Evolutionary conservation across 2,888 invertebrate species (phyloP).

Genomic region (Carterocephalus palaemon): DNA sequence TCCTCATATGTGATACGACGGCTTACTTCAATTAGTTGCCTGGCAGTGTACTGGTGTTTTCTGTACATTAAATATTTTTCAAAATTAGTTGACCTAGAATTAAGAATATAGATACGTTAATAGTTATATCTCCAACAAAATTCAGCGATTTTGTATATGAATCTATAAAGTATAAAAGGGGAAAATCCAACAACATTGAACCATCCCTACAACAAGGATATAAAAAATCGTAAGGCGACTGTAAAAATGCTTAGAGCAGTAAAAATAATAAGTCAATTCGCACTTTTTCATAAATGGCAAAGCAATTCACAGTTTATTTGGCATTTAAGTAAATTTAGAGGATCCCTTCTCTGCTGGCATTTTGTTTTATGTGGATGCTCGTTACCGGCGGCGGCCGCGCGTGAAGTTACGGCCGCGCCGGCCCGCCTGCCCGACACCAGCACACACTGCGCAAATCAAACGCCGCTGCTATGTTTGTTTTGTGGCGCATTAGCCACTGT

Average conservation of each 20-base stretch:
- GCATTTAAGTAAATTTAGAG: conserved; percentile 76
- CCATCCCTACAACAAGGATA: too few relatives aligned
- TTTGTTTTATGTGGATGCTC: conserved; percentile 77
- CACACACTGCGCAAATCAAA: conserved; percentile 25
- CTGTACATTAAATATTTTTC: too few relatives aligned
- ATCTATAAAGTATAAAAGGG: too few relatives aligned
- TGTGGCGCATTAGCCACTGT: neutral
- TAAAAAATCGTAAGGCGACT: too few relatives aligned
- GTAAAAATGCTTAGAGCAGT: conserved; percentile 21
- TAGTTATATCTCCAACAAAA: too few relatives aligned
- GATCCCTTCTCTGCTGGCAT: conserved; percentile 72
- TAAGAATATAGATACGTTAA: too few relatives aligned
- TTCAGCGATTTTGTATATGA: too few relatives aligned
- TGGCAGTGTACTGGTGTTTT: too few relatives aligned
- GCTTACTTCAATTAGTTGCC: too few relatives aligned
- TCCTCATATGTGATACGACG: too few relatives aligned
- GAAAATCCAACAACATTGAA: too few relatives aligned
- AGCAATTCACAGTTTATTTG: conserved; percentile 76
- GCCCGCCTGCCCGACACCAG: conserved; percentile 42
- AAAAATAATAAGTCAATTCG: conserved; percentile 19
- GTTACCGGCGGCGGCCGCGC: conserved; percentile 75
- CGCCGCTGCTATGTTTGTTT: neutral
- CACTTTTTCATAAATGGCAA: conserved; percentile 65
- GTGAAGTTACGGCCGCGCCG: conserved; percentile 75
- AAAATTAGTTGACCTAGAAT: too few relatives aligned